Evolutionary conservation across 2,888 invertebrate genomes (phyloP).

Genomic region (Ethmia dodecea): DNA sequence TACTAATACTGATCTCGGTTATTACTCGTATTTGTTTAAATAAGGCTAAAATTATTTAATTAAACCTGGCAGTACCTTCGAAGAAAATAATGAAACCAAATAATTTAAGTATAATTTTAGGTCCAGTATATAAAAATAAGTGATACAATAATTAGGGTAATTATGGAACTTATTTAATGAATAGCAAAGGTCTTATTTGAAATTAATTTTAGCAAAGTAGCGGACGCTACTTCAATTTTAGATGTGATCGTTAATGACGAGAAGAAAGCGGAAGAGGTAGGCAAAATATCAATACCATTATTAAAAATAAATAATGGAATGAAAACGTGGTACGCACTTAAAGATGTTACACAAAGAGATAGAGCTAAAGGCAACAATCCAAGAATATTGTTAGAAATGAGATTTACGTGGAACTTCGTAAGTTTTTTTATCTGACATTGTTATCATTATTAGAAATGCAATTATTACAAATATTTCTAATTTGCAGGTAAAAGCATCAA

Average conservation of each 20-base stretch:
- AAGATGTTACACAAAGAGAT: conserved; percentile 91
- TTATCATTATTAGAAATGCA: too few species aligned
- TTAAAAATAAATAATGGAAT: conserved; percentile 89
- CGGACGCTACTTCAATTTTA: conserved; percentile 94
- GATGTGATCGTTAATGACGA: conserved; percentile 97
- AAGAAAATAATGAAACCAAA: too few species aligned
- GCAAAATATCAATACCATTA: conserved; percentile 92
- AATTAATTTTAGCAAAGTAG: conserved; percentile 80
- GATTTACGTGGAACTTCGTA: conserved; percentile 92
- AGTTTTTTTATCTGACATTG: conserved; percentile 28
- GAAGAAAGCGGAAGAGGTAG: conserved; percentile 96
- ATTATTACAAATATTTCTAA: too few species aligned
- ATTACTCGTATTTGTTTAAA: too few species aligned
- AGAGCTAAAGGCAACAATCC: conserved; percentile 92
- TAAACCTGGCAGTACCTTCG: too few species aligned
- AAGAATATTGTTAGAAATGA: conserved; percentile 91
- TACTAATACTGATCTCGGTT: too few species aligned
- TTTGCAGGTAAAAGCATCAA: conserved; percentile 80
- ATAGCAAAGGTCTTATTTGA: background rate
- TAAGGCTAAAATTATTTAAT: too few species aligned
- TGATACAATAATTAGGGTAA: too few species aligned
- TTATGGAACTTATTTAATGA: too few species aligned
- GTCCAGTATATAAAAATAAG: too few species aligned
- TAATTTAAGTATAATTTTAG: too few species aligned
- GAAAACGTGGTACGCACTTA: conserved; percentile 95